Conservation (phyloP, 2,888 invertebrate species). For the Coleophora deauratella region DNA sequence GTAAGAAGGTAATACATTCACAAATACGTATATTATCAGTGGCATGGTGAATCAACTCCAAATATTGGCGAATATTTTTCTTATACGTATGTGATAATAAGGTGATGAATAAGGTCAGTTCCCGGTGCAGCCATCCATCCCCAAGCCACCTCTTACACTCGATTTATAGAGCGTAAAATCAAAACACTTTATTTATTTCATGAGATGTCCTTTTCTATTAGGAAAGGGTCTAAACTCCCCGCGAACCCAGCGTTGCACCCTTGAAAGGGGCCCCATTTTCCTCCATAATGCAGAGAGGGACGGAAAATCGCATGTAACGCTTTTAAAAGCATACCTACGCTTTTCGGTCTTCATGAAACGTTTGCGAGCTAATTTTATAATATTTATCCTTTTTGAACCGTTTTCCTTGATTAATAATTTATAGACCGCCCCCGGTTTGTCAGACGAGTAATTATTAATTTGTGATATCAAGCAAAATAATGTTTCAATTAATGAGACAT, state of each 20-base stretch:
- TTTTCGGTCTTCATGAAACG: constrained; percentile 53
- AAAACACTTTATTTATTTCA: neutral
- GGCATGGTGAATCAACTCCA: no score
- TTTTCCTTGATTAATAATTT: constrained; percentile 66
- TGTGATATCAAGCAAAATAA: neutral
- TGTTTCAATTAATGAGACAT: constrained; percentile 3
- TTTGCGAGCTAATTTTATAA: constrained; percentile 66
- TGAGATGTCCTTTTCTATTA: constrained; percentile 15
- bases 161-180: constrained; percentile 10
- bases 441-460: constrained; percentile 41
- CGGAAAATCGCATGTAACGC: constrained; percentile 35
- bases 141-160: neutral
- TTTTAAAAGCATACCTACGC: constrained; percentile 53
- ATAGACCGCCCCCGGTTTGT: constrained; percentile 49
- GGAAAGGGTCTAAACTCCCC: constrained; percentile 17
- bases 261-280: constrained; percentile 34
- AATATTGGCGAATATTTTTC: no score
- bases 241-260: constrained; percentile 29
- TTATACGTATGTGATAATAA: no score
- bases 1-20: no score
- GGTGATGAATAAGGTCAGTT: no score
- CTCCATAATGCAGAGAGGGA: constrained; percentile 24
- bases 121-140: no score
- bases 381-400: constrained; percentile 62
- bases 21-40: no score